Evolutionary conservation across 1,140 invertebrate genomes (phyloP).

Genomic region (Ceratina japonica): DNA sequence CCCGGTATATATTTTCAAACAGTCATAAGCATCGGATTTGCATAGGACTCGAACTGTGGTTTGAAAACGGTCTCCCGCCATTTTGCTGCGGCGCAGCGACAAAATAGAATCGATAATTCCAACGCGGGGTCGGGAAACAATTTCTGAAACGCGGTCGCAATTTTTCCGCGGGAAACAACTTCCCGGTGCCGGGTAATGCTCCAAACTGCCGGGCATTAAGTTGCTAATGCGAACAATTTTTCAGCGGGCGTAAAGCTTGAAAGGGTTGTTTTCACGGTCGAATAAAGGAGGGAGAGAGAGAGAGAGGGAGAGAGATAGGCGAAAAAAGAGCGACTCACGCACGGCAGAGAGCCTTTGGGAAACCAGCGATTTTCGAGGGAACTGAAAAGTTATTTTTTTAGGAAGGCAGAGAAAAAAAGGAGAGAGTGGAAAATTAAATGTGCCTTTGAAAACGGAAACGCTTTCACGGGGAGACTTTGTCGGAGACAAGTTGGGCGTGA

Average conservation of each 20-base stretch:
- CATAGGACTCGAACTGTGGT: too few species aligned
- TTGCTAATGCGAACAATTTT: conserved; percentile 37
- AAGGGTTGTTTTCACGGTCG: background rate
- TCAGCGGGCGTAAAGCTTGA: conserved; percentile 12
- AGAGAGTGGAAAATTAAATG: background rate
- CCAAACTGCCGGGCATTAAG: conserved; percentile 35
- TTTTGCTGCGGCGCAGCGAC: background rate
- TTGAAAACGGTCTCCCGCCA: background rate
- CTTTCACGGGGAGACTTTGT: background rate
- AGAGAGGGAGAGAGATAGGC: too few species aligned
- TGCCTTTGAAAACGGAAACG: background rate
- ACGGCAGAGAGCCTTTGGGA: background rate
- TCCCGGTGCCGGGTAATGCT: conserved; percentile 2
- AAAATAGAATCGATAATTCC: conserved; percentile 41
- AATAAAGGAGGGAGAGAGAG: background rate
- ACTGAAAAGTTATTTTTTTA: background rate
- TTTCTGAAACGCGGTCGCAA: conserved; percentile 31
- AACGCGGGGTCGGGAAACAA: conserved; percentile 21
- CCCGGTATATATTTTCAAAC: too few species aligned
- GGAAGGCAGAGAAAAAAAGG: background rate
- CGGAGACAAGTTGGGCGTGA: background rate
- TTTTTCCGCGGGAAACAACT: conserved; percentile 29
- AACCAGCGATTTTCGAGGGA: conserved; percentile 4
- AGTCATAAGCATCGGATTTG: too few species aligned
- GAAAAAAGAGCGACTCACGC: background rate